A percentile compares a stretch with the other conserved stretches of the same genome.
These are phyloP conservation scores for Limnephilus marmoratus DNA, from an alignment of 2,888 invertebrate genomes.

Conservation along the genomic window DNA sequence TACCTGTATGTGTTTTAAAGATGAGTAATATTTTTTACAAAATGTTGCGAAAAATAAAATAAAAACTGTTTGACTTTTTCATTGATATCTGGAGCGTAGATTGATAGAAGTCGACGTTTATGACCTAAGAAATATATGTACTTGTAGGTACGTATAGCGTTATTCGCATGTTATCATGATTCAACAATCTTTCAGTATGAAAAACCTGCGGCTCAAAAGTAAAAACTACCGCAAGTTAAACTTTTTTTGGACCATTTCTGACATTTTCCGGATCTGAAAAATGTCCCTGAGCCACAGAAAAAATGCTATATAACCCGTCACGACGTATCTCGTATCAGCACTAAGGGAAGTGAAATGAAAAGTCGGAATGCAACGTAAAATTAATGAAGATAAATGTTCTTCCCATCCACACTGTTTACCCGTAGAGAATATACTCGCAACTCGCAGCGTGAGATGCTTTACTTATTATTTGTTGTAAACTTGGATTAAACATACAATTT, in stretches of 20 bases:
- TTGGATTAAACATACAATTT: not conserved
- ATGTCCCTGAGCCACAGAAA: not conserved
- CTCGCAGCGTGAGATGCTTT: not conserved
- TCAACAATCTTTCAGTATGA: not conserved
- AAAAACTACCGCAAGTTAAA: not conserved
- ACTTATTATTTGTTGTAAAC: not conserved
- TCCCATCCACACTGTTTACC: not conserved
- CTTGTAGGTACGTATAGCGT: too few relatives aligned
- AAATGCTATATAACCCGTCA: not conserved
- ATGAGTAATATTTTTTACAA: too few relatives aligned
- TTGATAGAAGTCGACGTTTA: not conserved
- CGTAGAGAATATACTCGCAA: not conserved
- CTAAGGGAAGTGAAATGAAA: not conserved
- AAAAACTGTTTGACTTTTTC: not conserved
- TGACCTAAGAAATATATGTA: not conserved
- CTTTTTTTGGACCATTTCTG: not conserved
- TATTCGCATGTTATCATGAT: too few relatives aligned
- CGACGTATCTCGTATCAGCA: not conserved
- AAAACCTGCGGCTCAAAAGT: not conserved
- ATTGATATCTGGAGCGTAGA: not conserved
- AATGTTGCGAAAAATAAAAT: too few relatives aligned
- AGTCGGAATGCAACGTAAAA: not conserved
- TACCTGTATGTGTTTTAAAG: too few relatives aligned
- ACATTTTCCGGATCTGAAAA: not conserved
- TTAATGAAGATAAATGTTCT: not conserved